These are phyloP conservation scores for Monodelphis domestica DNA, from an alignment of 2,797 vertebrate genomes.

Conservation along the genomic window DNA sequence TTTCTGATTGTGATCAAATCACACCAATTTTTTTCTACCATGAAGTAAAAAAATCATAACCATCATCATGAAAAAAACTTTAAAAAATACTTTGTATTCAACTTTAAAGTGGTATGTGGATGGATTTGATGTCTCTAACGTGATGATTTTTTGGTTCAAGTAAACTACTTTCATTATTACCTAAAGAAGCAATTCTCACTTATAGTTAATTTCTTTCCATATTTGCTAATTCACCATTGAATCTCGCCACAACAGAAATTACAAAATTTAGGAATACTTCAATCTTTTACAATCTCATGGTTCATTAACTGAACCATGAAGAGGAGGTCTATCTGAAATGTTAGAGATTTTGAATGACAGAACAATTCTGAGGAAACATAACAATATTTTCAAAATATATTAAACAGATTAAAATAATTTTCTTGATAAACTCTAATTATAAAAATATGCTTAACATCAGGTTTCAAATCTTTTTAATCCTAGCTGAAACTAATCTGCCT, in stretches of 20 bases:
- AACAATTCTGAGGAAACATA: background rate
- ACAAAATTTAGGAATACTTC: background rate
- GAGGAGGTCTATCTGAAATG: slow-evolving; percentile 1
- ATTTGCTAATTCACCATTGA: background rate
- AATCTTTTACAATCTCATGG: background rate
- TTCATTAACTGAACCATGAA: background rate
- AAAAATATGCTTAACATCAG: background rate
- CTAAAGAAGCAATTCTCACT: background rate
- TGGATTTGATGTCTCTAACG: background rate
- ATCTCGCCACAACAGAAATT: background rate
- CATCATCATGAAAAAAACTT: background rate
- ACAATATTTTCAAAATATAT: background rate
- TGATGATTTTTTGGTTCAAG: background rate
- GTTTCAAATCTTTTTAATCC: background rate
- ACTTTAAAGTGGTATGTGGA: background rate
- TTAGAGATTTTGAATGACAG: slow-evolving; percentile 18
- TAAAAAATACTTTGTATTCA: background rate
- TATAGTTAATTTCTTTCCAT: background rate
- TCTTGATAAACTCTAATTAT: background rate
- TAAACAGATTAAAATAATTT: background rate
- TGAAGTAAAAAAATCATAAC: background rate
- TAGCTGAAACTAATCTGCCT: background rate
- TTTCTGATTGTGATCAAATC: background rate
- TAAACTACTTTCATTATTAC: background rate
- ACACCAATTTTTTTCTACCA: background rate